Evolutionary conservation across 2,888 invertebrate species (phyloP), one percentile per base, ranked within the genome.

Genomic region (Limnephilus auricula): DNA sequence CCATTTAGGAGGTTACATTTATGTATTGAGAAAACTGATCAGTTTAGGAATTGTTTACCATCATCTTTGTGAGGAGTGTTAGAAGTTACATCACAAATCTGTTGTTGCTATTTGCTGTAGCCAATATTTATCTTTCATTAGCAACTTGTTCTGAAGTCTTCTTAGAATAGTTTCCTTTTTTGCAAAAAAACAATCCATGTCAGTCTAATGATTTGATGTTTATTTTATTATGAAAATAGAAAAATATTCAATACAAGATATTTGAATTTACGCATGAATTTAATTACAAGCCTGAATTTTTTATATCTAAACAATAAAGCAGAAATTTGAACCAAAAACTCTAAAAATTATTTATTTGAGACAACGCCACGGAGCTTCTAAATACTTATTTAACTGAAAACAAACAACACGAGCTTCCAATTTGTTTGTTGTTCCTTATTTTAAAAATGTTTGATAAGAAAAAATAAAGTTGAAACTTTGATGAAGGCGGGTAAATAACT

Each of bases 41-140:
- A 25, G n/a, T 65, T 65, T 9, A 1, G 9, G 25, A 65, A 65
- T 2, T 65, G 65, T 65, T 65, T 25, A 65, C 65, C 25, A 5
- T 65, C 2, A n/a, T n/a, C n/a, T n/a, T n/a, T 65, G 65, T 65
- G 65, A 10, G 25, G 9, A 65, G 65, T 25, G 65, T 25, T 65
- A n/a, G 25, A 65, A 18, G 50, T 18, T 25, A 18, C 25, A 18
- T 18, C 25, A 65, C 50, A 6, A 25, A 65, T 65, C 25, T 65
- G 65, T 65, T n/a, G 65, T 65, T n/a, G 65, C 65, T 65, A 65
- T 25, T 65, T 10, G 65, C 65, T 65, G 9, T 25, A 25, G 65
- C 65, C n/a, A 65, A 65, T n/a, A 65, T 65, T 65, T 65, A 65
- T 65, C 65, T 65, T 65, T 65, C 65, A 65, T 65, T 65, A 65